These are phyloP conservation scores for Sebastes vulpes DNA, from an alignment of 2,797 vertebrate genomes.

Conservation along the genomic window DNA sequence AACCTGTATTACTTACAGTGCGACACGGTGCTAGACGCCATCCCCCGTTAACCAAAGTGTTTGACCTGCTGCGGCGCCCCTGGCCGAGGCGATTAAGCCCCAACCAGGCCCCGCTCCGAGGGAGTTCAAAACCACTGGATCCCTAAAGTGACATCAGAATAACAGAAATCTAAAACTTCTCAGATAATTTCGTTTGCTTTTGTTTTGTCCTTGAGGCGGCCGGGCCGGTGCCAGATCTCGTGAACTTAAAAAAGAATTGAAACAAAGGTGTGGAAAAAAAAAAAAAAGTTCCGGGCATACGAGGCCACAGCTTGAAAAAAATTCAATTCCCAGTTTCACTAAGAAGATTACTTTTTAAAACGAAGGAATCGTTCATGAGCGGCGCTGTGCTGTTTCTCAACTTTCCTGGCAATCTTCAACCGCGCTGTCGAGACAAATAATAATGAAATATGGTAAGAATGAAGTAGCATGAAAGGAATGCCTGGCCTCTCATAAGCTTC, in stretches of 20 bases:
- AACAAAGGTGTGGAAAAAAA: not conserved
- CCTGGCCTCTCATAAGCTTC: conserved; percentile 42
- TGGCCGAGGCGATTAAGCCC: conserved; percentile 26
- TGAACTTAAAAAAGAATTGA: not conserved
- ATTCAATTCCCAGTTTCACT: conserved; percentile 37
- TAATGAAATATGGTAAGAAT: conserved; percentile 58
- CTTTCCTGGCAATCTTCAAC: conserved; percentile 56
- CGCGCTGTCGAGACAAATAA: conserved; percentile 66
- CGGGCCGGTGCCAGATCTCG: not conserved
- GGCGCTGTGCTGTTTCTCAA: conserved; percentile 47
- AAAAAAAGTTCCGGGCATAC: conserved; percentile 17
- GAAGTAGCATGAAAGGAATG: conserved; percentile 68
- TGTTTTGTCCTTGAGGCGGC: not conserved
- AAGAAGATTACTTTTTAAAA: conserved; percentile 63
- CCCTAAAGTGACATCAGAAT: not conserved
- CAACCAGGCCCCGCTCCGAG: not conserved
- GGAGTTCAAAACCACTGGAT: not conserved
- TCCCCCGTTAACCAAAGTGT: conserved; percentile 14
- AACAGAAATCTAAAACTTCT: not conserved
- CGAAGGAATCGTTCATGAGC: conserved; percentile 59
- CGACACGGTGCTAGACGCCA: not conserved
- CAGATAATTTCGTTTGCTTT: conserved; percentile 3
- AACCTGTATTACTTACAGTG: conserved; percentile 10
- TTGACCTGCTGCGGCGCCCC: conserved; percentile 17
- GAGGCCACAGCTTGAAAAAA: conserved; percentile 35